Evolutionary conservation across 1,140 invertebrate species (phyloP).

Genomic region (Chironomus tepperi): DNA sequence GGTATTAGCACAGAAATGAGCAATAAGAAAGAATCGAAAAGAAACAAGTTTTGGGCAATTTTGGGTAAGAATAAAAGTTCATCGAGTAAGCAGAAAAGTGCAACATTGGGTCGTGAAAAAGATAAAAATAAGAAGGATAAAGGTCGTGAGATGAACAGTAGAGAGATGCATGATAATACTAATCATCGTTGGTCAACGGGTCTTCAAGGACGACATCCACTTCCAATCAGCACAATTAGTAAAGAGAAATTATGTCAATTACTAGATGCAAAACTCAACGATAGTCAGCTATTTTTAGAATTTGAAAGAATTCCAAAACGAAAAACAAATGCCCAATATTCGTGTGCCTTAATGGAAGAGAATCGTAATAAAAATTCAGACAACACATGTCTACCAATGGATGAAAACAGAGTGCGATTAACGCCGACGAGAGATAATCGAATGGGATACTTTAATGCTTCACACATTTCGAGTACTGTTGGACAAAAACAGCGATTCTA

Average conservation of each 20-base stretch:
- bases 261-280: conserved; percentile 68
- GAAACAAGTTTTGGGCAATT: conserved; percentile 52
- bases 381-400: conserved; percentile 74
- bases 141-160: conserved; percentile 30
- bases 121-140: conserved; percentile 38
- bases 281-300: conserved; percentile 73
- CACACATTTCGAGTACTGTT: conserved; percentile 72
- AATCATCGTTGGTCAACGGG: conserved; percentile 58
- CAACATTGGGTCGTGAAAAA: conserved; percentile 52
- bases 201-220: conserved; percentile 52
- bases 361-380: conserved; percentile 38
- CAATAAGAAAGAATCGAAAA: conserved; percentile 45
- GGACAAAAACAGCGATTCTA: conserved; percentile 70
- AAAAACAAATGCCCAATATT: conserved; percentile 46
- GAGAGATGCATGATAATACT: conserved; percentile 42
- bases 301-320: conserved; percentile 81
- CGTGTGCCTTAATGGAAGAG: conserved; percentile 37
- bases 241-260: conserved; percentile 71
- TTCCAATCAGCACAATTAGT: conserved; percentile 55
- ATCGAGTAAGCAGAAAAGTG: conserved; percentile 48
- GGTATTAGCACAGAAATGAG: conserved; percentile 33
- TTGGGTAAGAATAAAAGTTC: conserved; percentile 46
- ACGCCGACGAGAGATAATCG: conserved; percentile 69
- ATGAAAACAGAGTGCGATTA: conserved; percentile 73
- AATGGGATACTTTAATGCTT: conserved; percentile 83